A percentile compares a stretch with the other conserved stretches of the same genome.
phyloP scores from a whole-genome alignment of 1,140 invertebrate genomes.

The Adoxophyes honmai region DNA sequence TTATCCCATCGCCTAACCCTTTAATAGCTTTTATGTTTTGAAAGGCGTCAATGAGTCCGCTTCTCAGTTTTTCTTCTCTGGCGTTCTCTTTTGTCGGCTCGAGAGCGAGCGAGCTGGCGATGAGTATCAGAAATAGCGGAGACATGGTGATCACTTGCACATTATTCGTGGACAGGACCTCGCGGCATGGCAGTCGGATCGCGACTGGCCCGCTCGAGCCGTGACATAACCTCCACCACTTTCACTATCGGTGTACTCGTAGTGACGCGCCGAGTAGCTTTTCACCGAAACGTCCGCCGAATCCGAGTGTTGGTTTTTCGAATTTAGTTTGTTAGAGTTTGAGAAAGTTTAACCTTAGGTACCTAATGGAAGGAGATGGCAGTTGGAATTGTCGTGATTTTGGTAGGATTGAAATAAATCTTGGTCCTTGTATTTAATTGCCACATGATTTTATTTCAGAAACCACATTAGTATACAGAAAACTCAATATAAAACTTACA shows the following conservation, averaged over 20 bases:
- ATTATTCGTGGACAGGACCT: constrained; percentile 36
- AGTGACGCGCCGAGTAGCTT: too few species aligned
- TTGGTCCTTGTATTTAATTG: too few species aligned
- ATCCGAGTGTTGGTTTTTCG: too few species aligned
- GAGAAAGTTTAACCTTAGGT: too few species aligned
- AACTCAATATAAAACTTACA: too few species aligned
- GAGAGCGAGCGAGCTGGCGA: background rate
- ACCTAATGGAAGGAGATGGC: too few species aligned
- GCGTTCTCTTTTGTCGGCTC: constrained; percentile 44
- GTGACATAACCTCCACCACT: constrained; percentile 4
- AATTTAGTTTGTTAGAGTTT: too few species aligned
- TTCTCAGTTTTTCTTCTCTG: constrained; percentile 61
- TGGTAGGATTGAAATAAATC: too few species aligned
- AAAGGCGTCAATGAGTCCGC: constrained; percentile 67
- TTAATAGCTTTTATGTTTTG: constrained; percentile 66
- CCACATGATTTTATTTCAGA: too few species aligned
- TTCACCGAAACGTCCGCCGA: too few species aligned
- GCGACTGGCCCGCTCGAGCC: constrained; percentile 34
- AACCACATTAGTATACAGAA: too few species aligned
- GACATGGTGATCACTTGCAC: background rate
- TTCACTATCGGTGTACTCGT: background rate
- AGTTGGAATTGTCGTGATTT: too few species aligned
- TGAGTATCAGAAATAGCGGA: background rate
- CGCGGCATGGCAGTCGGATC: constrained; percentile 54
- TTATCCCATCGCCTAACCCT: constrained; percentile 37